Percentiles rank a stretch among this genome's conserved stretches.
Evolutionary conservation across 2,797 vertebrate species (phyloP).

Genomic region (Helarctos malayanus): DNA sequence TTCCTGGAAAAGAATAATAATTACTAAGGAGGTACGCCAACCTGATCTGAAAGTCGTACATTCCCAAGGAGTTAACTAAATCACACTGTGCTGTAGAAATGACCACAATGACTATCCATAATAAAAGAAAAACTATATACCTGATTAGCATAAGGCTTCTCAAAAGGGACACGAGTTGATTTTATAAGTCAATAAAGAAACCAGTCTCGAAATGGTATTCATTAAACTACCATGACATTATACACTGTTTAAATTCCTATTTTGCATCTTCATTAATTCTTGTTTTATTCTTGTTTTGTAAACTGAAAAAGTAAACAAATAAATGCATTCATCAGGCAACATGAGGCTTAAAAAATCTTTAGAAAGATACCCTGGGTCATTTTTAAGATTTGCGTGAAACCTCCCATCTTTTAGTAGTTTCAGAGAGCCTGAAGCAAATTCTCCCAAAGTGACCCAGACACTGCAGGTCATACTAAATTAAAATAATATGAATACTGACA

Average conservation of each 20-base stretch:
- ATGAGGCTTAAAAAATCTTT: background rate
- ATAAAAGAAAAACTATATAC: slow-evolving; percentile 3
- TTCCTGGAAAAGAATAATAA: background rate
- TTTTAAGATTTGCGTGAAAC: background rate
- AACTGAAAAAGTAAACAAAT: slow-evolving; percentile 5
- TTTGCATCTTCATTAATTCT: background rate
- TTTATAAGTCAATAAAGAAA: background rate
- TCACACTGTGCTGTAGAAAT: background rate
- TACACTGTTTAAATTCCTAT: background rate
- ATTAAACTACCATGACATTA: background rate
- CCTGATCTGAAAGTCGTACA: slow-evolving; percentile 23
- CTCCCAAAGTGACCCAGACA: background rate
- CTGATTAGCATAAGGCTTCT: background rate
- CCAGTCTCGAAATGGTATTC: background rate
- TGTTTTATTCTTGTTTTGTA: background rate
- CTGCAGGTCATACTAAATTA: background rate
- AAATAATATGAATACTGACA: background rate
- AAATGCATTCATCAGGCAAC: background rate
- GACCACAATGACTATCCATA: background rate
- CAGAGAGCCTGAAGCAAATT: background rate
- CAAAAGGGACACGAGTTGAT: background rate
- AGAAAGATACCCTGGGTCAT: background rate
- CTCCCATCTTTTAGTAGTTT: background rate
- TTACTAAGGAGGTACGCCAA: slow-evolving; percentile 21
- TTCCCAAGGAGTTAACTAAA: background rate